A percentile compares a stretch with the other conserved stretches of the same genome.
phyloP scores from a whole-genome alignment of 2,888 invertebrate genomes.

The Drosophila pseudotakahashii region DNA sequence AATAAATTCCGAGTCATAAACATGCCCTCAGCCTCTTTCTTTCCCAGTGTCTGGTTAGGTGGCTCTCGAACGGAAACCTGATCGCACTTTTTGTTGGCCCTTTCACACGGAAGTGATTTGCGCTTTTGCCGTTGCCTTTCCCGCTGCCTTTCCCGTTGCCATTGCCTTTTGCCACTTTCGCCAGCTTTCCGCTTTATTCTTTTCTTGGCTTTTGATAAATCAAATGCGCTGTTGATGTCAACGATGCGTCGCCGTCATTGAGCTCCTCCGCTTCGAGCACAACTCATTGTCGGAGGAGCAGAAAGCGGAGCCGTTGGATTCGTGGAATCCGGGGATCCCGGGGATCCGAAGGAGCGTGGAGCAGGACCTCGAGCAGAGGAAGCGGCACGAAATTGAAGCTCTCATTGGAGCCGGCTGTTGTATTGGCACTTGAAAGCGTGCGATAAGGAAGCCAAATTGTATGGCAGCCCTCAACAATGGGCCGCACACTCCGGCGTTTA shows the following conservation, averaged over 20 bases:
- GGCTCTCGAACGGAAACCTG: slow-evolving; percentile 43
- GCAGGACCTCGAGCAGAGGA: slow-evolving; percentile 2
- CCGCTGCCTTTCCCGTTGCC: slow-evolving; percentile 27
- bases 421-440: slow-evolving; percentile 55
- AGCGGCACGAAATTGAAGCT: slow-evolving; percentile 68
- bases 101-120: slow-evolving; percentile 66
- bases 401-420: slow-evolving; percentile 53
- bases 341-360: slow-evolving; percentile 5
- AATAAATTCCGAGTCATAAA: slow-evolving; percentile 59
- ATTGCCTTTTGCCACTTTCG: slow-evolving; percentile 53
- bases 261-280: slow-evolving; percentile 60
- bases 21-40: slow-evolving; percentile 28
- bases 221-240: slow-evolving; percentile 63
- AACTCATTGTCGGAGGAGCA: slow-evolving; percentile 59
- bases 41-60: slow-evolving; percentile 24
- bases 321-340: slow-evolving; percentile 1
- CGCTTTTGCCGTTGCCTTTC: slow-evolving; percentile 49
- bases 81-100: slow-evolving; percentile 43
- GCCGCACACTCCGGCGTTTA: slow-evolving; percentile 65
- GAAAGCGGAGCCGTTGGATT: slow-evolving; percentile 16
- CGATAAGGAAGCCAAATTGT: slow-evolving; percentile 74
- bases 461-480: slow-evolving; percentile 68
- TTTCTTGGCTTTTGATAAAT: slow-evolving; percentile 62
- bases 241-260: slow-evolving; percentile 47
- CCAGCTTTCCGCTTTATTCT: slow-evolving; percentile 54